A percentile compares a stretch with the other conserved stretches of the same genome.
These are phyloP conservation scores for Darevskia mixta DNA, from an alignment of 2,797 vertebrate genomes.

Conservation along the genomic window DNA sequence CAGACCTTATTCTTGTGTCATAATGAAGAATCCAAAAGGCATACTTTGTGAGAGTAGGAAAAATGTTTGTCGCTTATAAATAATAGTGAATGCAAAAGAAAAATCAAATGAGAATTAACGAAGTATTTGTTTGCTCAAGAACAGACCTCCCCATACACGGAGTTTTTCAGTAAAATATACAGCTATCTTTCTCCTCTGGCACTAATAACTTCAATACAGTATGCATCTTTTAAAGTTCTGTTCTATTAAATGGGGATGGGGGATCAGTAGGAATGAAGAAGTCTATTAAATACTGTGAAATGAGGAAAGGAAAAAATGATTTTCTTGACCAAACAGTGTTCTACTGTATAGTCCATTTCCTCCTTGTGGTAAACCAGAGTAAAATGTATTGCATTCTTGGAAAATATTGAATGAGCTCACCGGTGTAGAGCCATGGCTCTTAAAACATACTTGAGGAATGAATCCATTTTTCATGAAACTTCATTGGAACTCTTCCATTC, in stretches of 20 bases:
- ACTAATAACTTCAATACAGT: constrained; percentile 33
- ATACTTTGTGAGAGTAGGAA: constrained; percentile 1
- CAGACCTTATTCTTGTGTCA: not conserved
- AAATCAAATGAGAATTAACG: constrained; percentile 27
- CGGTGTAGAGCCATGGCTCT: constrained; percentile 17
- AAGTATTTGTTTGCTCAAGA: not conserved
- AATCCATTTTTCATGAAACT: not conserved
- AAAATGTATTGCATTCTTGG: constrained; percentile 41
- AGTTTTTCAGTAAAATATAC: constrained; percentile 27
- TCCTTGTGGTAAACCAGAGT: constrained; percentile 25
- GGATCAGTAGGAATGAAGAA: constrained; percentile 41
- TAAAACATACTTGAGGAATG: constrained; percentile 27
- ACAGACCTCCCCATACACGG: not conserved
- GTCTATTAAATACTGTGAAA: not conserved
- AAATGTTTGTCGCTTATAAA: not conserved
- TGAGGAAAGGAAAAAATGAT: constrained; percentile 24
- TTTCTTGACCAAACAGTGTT: constrained; percentile 27
- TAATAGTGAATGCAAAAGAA: not conserved
- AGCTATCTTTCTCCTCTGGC: constrained; percentile 21
- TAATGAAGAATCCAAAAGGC: constrained; percentile 4
- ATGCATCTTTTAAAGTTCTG: not conserved
- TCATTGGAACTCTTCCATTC: constrained; percentile 20
- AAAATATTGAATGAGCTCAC: constrained; percentile 42
- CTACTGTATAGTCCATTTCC: constrained; percentile 32
- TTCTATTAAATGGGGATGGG: constrained; percentile 23